Conservation (phyloP, 2,888 invertebrate genomes). For the Cerastis rubricosa region DNA sequence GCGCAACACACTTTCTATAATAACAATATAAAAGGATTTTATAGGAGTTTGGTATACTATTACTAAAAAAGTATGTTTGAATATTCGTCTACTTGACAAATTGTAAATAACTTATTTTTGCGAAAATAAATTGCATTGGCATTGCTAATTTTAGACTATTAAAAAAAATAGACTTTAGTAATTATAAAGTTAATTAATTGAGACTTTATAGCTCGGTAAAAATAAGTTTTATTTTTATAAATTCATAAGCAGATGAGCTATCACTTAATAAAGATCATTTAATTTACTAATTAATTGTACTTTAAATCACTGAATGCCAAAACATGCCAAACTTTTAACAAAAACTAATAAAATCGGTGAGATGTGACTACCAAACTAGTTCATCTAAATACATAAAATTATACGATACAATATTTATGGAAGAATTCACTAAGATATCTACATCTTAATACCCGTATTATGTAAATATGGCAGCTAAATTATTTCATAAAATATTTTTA, state of each 20-base stretch:
- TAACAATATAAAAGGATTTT: not conserved
- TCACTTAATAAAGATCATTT: not conserved
- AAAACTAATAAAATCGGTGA: slow-evolving; percentile 65
- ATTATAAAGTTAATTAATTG: not conserved
- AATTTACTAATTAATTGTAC: not conserved
- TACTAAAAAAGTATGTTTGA: not conserved
- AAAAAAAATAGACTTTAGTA: not conserved
- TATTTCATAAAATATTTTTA: slow-evolving; percentile 32
- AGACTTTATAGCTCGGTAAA: not conserved
- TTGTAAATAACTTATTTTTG: not conserved
- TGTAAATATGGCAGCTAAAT: slow-evolving; percentile 68
- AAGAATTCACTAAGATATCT: slow-evolving; percentile 63
- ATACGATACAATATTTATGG: slow-evolving; percentile 50
- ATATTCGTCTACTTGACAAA: no score
- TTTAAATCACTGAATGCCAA: slow-evolving; percentile 5
- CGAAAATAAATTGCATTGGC: not conserved
- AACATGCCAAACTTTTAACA: slow-evolving; percentile 35
- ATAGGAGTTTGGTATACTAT: not conserved
- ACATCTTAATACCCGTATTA: slow-evolving; percentile 73
- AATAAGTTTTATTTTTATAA: not conserved
- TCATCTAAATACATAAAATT: slow-evolving; percentile 48
- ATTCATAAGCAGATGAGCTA: not conserved
- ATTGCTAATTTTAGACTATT: not conserved
- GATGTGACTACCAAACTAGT: slow-evolving; percentile 58
- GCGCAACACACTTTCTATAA: not conserved